Base-by-base conservation (phyloP, 2,113 vertebrate species). In the Sceloporus undulatus region DNA sequence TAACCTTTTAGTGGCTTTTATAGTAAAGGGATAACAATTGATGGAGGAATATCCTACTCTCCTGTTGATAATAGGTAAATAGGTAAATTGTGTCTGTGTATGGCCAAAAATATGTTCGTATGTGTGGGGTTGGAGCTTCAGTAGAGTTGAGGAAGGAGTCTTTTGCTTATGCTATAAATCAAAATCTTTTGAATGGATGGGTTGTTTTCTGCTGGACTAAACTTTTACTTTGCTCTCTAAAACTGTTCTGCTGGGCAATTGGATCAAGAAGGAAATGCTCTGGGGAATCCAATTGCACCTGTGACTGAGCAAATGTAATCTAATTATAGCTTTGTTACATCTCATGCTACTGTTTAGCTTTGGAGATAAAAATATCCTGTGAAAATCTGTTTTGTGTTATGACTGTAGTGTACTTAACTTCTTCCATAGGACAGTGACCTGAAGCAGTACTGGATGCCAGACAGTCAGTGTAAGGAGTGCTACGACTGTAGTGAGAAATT, bases 371-470 rank as follows among this genome's bases (percentile, higher is more conserved):
- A 75, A 34, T 16, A 42, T 86, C 71, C 34, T 62, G 9, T 87
- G 85, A 27, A 11, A 27, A 2, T 27, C 25, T 90, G 4, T 78
- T 21, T 40, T 38, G 62, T 23, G 13, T 54, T 70, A 71, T 38
- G 65, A 16, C 54, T 13, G 9, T 87, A 90, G 65, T 83, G 8
- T 52, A 29, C 3, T 34, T 88, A 48, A 38, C 4, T 85, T 89
- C 5, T 40, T 13, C 87, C 91, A 1, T 83, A 99, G 99, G 98
- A 99, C 95, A 99, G 98, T 88, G 99, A 99, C 91, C 95, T 99
- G 96, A 99, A 99, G 95, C 99, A 99, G 86, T 99, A 99, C 95
- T 99, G 99, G 99, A 99, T 99, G 99, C 99, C 99, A 9, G 99
- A 99, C 88, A 99, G 98, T 94, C 99, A 99, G 85, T 99, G 99